Base-by-base conservation (phyloP, 1,140 invertebrate genomes). In the Polyergus mexicanus region DNA sequence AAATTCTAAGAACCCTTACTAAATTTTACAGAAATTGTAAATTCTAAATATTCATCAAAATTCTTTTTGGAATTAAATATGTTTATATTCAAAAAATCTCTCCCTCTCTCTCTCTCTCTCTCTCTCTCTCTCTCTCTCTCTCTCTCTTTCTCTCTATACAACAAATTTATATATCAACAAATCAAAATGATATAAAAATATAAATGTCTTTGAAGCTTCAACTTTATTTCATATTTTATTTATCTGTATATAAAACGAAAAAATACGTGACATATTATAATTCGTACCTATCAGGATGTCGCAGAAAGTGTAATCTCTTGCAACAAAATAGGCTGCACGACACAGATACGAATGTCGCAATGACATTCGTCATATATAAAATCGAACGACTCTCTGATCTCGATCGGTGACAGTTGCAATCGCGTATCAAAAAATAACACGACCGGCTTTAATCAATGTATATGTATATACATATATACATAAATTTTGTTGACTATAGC, bases 371-470 rank as follows among this genome's bases (percentile, higher is more conserved):
- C 72, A 32, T n/a, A 84, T 84, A 16, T 44, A 2, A 84, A 65
- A 84, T 84, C 44, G 56, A 76, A 65, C 58, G 72, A 63, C 72
- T n/a, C n/a, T n/a, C n/a, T 76, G 72, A 77, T 72, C 78, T 74
- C 51, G 13, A 81, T 25, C 38, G 38, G 68, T 83, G 78, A 83
- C 78, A 83, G 78, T 72, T 83, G 25, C 68, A 83, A 83, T 83
- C 68, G 78, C 68, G 38, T 83, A 83, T 83, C 68, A 74, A 56
- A 83, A 83, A 83, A 72, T 62, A 83, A 74, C 78, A 62, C 68
- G 25, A 60, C 25, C 38, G 38, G 51, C 56, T 83, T 83, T 72
- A 83, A 83, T 74, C 54, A 68, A 72, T 28, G 2, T 74, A 19
- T 19, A 44, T 44, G 41, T 44, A 44, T 11, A 8, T 11, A 44